A percentile compares a stretch with the other conserved stretches of the same genome.
These are phyloP conservation scores for Myiothlypis coronata DNA, from an alignment of 2,797 vertebrate genomes.

Conservation along the genomic window DNA sequence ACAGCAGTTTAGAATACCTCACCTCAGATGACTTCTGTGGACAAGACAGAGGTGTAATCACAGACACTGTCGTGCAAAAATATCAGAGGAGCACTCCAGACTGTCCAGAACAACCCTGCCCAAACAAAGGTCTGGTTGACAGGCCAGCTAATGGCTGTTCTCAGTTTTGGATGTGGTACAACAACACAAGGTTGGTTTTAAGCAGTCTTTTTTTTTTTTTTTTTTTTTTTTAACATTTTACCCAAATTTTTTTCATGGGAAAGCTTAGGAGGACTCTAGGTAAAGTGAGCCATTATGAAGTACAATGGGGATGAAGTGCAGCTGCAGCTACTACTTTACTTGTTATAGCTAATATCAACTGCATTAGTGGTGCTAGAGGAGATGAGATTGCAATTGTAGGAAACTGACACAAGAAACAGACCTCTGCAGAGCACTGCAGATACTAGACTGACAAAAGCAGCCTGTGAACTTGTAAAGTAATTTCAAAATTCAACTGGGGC, in stretches of 20 bases:
- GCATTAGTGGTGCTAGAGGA: neutral
- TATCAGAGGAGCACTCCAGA: neutral
- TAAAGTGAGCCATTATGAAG: slow-evolving; percentile 15
- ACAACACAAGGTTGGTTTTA: slow-evolving; percentile 6
- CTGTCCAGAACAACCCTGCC: neutral
- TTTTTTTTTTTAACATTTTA: neutral
- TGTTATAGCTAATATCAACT: neutral
- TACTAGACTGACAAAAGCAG: slow-evolving; percentile 13
- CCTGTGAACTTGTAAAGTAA: slow-evolving; percentile 40
- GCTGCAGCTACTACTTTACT: neutral
- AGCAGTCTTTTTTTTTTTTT: neutral
- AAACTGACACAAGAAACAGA: neutral
- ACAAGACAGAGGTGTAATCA: neutral
- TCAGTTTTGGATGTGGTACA: slow-evolving; percentile 35
- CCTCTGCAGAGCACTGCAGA: neutral
- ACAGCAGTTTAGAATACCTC: neutral
- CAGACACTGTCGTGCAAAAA: neutral
- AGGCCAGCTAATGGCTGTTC: neutral
- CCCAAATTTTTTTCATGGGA: neutral
- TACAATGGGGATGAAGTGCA: neutral
- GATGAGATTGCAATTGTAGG: neutral
- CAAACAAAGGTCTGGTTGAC: slow-evolving; percentile 3
- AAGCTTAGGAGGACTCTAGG: slow-evolving; percentile 9
- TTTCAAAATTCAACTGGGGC: slow-evolving; percentile 22
- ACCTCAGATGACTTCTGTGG: neutral